phyloP scores from a whole-genome alignment of 1,140 invertebrate species.

The Atta colombica region DNA sequence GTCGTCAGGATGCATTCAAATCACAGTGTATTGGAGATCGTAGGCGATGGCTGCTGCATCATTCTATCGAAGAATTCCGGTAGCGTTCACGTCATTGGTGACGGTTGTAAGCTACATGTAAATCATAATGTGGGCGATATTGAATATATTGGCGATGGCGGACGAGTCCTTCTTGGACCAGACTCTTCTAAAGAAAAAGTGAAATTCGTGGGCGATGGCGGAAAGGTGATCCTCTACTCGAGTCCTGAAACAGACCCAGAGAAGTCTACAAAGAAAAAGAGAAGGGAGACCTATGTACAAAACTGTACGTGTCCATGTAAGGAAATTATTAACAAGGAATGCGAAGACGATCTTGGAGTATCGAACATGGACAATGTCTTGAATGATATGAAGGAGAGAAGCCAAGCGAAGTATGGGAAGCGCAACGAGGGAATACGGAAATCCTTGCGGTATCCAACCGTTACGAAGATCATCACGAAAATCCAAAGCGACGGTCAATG shows the following conservation, averaged over 20 bases:
- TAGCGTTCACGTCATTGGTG: slow-evolving; percentile 77
- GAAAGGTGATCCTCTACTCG: slow-evolving; percentile 64
- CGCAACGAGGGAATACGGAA: slow-evolving; percentile 35
- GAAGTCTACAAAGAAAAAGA: not conserved
- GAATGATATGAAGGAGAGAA: slow-evolving; percentile 10
- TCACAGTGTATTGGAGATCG: slow-evolving; percentile 69
- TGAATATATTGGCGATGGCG: slow-evolving; percentile 81
- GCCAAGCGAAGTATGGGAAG: not conserved
- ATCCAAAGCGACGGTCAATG: slow-evolving; percentile 24
- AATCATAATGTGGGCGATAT: slow-evolving; percentile 77
- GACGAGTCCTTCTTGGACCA: slow-evolving; percentile 74
- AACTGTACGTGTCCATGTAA: not conserved
- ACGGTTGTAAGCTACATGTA: slow-evolving; percentile 79
- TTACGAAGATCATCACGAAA: slow-evolving; percentile 57
- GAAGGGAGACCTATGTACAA: not conserved
- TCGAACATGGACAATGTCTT: not conserved
- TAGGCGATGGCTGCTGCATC: slow-evolving; percentile 80
- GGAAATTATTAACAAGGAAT: not conserved
- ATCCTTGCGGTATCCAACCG: slow-evolving; percentile 18
- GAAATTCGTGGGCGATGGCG: slow-evolving; percentile 78
- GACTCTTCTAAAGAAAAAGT: slow-evolving; percentile 69
- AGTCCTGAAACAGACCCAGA: not conserved
- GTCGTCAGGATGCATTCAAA: slow-evolving; percentile 72
- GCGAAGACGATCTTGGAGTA: not conserved
- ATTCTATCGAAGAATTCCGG: slow-evolving; percentile 76